These are phyloP conservation scores for Coranthus polyacanthus DNA, from an alignment of 2,797 vertebrate species.

Conservation along the genomic window DNA sequence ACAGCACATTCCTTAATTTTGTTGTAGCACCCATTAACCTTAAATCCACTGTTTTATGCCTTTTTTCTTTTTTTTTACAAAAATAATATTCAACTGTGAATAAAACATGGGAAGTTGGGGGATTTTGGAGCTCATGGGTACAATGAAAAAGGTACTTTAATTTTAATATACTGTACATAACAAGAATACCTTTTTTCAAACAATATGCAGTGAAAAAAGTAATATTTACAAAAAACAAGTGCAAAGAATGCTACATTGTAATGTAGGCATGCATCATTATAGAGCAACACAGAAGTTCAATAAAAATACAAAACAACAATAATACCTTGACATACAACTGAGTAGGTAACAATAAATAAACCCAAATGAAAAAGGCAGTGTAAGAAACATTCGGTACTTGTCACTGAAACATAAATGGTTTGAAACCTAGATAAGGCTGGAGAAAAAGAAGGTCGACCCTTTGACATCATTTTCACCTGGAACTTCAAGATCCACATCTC, in stretches of 20 bases:
- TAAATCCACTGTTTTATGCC: background rate
- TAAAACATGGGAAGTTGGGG: no score
- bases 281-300: constrained; percentile 1
- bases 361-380: background rate
- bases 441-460: constrained; percentile 72
- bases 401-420: background rate
- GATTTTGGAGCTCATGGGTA: background rate
- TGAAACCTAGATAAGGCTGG: constrained; percentile 69
- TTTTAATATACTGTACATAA: background rate
- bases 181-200: constrained; percentile 4
- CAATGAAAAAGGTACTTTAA: background rate
- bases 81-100: background rate
- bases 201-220: background rate
- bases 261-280: constrained; percentile 7
- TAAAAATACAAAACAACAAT: constrained; percentile 2
- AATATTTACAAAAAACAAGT: constrained; percentile 36
- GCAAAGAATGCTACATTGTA: constrained; percentile 6
- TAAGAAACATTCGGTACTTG: background rate
- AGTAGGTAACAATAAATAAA: constrained; percentile 43
- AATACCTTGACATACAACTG: background rate
- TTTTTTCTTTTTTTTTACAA: no score
- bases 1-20: no score
- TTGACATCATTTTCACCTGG: constrained; percentile 67
- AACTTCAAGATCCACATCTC: constrained; percentile 81
- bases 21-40: background rate